These are phyloP conservation scores for Rhinogobius similis DNA, from an alignment of 2,113 vertebrate genomes.

Conservation along the genomic window DNA sequence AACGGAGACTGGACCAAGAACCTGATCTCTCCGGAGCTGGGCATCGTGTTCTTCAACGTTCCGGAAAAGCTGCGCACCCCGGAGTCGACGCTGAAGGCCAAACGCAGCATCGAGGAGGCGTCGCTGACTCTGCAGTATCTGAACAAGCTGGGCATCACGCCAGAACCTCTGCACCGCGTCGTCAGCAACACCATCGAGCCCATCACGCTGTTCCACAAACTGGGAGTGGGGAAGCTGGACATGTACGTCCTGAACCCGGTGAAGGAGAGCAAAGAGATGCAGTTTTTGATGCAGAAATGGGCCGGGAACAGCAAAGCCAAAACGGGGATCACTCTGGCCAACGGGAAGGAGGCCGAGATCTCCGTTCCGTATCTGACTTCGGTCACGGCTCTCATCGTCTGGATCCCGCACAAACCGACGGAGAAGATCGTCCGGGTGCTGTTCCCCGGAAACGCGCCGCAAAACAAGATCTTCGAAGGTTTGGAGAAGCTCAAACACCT, in stretches of 20 bases:
- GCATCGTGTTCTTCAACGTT: slow-evolving; percentile 96
- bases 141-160: slow-evolving; percentile 89
- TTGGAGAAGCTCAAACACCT: slow-evolving; percentile 95
- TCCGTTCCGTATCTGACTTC: slow-evolving; percentile 98
- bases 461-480: slow-evolving; percentile 97
- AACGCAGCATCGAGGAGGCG: slow-evolving; percentile 95
- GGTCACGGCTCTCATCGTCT: slow-evolving; percentile 95
- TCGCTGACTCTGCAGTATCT: slow-evolving; percentile 94
- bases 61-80: slow-evolving; percentile 92
- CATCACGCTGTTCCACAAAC: slow-evolving; percentile 95
- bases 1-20: slow-evolving; percentile 97
- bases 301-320: slow-evolving; percentile 98
- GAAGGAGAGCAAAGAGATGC: slow-evolving; percentile 99
- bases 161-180: slow-evolving; percentile 91
- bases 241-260: slow-evolving; percentile 97
- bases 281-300: slow-evolving; percentile 99
- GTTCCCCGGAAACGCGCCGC: slow-evolving; percentile 97
- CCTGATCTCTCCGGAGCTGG: slow-evolving; percentile 94
- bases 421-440: slow-evolving; percentile 97
- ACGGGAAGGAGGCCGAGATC: slow-evolving; percentile 96
- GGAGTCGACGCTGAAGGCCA: slow-evolving; percentile 90
- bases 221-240: slow-evolving; percentile 94
- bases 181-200: slow-evolving; percentile 93
- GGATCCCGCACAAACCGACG: slow-evolving; percentile 92
- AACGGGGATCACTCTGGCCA: slow-evolving; percentile 91